Conservation (phyloP, 2,888 invertebrate genomes). For the Azorinus chamasolen region DNA sequence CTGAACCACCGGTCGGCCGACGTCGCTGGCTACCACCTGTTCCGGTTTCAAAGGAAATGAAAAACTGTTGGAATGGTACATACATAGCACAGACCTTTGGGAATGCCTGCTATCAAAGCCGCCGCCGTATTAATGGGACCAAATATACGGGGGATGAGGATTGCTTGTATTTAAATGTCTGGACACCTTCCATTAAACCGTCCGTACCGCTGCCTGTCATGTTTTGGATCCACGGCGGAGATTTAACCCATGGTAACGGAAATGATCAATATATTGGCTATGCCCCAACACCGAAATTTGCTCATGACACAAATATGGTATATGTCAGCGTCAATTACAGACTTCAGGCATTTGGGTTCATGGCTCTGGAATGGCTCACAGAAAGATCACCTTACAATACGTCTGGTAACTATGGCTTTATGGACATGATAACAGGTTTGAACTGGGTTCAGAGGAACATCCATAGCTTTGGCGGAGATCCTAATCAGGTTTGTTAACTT, state of each 20-base stretch:
- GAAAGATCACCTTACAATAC: conserved; percentile 52
- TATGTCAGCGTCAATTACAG: conserved; percentile 96
- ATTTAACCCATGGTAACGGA: conserved; percentile 63
- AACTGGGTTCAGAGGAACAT: conserved; percentile 76
- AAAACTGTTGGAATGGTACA: conserved; percentile 68
- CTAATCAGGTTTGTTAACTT: conserved; percentile 49
- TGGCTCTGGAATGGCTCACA: conserved; percentile 87
- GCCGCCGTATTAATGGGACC: not conserved
- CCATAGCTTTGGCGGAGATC: conserved; percentile 75
- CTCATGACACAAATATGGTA: conserved; percentile 92
- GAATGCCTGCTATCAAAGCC: conserved; percentile 60
- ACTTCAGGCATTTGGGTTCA: conserved; percentile 91
- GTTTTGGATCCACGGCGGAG: conserved; percentile 83
- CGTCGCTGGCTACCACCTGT: conserved; percentile 68
- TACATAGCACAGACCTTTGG: conserved; percentile 15
- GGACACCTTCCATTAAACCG: no score
- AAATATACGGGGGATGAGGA: conserved; percentile 72
- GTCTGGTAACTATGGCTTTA: conserved; percentile 78
- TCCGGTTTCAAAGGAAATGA: conserved; percentile 9
- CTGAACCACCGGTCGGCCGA: no score
- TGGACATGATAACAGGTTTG: conserved; percentile 75
- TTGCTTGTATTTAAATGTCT: conserved; percentile 80
- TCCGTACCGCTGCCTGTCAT: no score
- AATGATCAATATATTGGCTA: conserved; percentile 59
- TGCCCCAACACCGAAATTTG: conserved; percentile 91